Percentiles rank a stretch among this genome's conserved stretches.
Conservation (phyloP, 2,113 vertebrate genomes). For the Psettodes erumei region DNA sequence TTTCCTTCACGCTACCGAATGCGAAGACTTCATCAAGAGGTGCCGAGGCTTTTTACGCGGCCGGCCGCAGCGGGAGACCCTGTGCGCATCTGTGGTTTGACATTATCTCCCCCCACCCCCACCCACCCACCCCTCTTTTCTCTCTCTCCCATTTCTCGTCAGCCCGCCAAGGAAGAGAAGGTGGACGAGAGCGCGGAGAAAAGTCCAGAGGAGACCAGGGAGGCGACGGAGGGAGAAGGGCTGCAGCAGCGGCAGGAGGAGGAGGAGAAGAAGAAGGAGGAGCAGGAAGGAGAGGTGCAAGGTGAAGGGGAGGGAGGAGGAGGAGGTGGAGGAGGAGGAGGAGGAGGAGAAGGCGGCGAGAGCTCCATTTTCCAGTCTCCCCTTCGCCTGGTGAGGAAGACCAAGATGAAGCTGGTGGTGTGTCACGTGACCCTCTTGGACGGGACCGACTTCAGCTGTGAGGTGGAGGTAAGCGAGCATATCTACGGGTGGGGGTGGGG, state of each 20-base stretch:
- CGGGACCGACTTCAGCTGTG: constrained; percentile 89
- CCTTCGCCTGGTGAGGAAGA: constrained; percentile 88
- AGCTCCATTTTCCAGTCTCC: constrained; percentile 77
- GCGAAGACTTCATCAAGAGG: not conserved
- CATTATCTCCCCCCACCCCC: not conserved
- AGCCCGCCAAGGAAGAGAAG: constrained; percentile 87
- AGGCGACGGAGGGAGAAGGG: constrained; percentile 71
- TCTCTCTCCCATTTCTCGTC: not conserved
- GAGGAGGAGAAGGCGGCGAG: constrained; percentile 78
- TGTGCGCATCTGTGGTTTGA: constrained; percentile 4
- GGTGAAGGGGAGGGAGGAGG: constrained; percentile 71
- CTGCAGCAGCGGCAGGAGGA: too few relatives aligned
- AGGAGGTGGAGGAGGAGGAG: too few relatives aligned
- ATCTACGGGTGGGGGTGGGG: too few relatives aligned
- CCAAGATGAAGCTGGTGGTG: constrained; percentile 88
- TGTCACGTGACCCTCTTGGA: constrained; percentile 92
- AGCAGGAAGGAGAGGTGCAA: constrained; percentile 81
- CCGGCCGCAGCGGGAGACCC: not conserved
- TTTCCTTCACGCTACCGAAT: not conserved
- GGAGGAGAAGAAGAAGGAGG: constrained; percentile 80
- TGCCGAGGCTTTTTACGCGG: not conserved
- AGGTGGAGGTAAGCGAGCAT: constrained; percentile 94
- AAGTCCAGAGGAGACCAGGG: constrained; percentile 74
- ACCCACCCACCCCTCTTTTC: too few relatives aligned
- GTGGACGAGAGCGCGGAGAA: constrained; percentile 79